Conservation (phyloP, 2,797 vertebrate genomes). For the Choloepus didactylus region DNA sequence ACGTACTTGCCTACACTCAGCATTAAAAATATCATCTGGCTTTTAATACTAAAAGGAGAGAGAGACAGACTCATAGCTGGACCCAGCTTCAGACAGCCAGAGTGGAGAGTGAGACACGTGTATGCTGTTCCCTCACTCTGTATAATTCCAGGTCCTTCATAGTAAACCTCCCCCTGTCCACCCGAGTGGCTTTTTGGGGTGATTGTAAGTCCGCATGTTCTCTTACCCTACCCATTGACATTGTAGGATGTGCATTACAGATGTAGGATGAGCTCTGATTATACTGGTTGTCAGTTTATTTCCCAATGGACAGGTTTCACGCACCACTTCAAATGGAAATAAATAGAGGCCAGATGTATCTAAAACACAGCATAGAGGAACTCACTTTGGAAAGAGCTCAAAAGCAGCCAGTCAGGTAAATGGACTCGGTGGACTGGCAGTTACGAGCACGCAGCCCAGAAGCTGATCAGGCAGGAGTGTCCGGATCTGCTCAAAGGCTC, state of each 20-base stretch:
- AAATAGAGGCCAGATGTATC: background rate
- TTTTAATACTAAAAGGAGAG: background rate
- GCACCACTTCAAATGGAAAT: background rate
- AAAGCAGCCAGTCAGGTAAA: accelerated
- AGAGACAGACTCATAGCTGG: too few species aligned
- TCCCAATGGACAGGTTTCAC: background rate
- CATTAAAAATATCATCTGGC: background rate
- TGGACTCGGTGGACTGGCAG: background rate
- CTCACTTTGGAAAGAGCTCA: too few species aligned
- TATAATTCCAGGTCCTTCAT: accelerated
- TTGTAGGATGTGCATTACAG: accelerated
- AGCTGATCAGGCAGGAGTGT: accelerated
- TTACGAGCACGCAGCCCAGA: background rate
- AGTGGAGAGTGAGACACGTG: accelerated
- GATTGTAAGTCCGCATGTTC: background rate
- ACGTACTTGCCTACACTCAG: background rate
- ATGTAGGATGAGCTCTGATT: background rate
- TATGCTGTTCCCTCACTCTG: background rate
- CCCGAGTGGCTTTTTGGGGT: background rate
- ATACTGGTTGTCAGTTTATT: background rate
- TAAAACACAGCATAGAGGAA: background rate
- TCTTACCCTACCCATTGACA: background rate
- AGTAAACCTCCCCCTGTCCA: background rate
- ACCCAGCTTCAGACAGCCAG: too few species aligned
- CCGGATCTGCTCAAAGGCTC: too few species aligned